phyloP scores from a whole-genome alignment of 2,888 invertebrate species.

The Onthophagus sagittarius region DNA sequence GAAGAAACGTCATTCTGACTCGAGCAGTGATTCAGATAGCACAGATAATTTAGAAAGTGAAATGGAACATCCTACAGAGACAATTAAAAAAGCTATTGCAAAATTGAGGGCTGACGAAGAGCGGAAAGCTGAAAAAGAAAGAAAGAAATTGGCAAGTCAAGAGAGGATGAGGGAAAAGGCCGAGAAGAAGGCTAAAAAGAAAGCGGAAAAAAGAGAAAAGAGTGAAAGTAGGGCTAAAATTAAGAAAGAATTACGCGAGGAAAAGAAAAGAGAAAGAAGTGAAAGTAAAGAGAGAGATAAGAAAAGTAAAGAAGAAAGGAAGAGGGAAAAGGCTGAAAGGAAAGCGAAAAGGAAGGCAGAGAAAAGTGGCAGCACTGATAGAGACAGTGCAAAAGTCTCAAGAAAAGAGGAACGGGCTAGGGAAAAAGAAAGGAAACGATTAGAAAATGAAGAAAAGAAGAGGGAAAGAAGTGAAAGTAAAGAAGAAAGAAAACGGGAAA shows the following conservation, averaged over 20 bases:
- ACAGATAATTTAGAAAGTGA: too few relatives aligned
- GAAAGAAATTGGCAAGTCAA: not conserved
- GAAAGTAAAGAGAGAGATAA: not conserved
- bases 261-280: not conserved
- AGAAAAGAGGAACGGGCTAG: not conserved
- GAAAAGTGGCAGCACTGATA: not conserved
- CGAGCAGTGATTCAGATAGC: too few relatives aligned
- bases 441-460: not conserved
- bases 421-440: not conserved
- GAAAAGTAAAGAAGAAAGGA: not conserved
- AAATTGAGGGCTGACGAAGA: too few relatives aligned
- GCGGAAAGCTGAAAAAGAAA: not conserved
- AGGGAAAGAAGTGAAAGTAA: not conserved
- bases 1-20: too few relatives aligned
- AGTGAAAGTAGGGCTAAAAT: not conserved
- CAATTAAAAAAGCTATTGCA: too few relatives aligned
- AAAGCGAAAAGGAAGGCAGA: not conserved
- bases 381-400: not conserved
- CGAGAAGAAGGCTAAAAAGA: constrained; percentile 44
- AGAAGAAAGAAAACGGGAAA: not conserved
- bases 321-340: not conserved
- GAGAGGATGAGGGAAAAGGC: constrained; percentile 51
- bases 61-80: too few relatives aligned
- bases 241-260: not conserved
- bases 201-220: not conserved